These are phyloP conservation scores for Sylvicola fuscatus DNA, from an alignment of 2,888 invertebrate species.

Conservation along the genomic window DNA sequence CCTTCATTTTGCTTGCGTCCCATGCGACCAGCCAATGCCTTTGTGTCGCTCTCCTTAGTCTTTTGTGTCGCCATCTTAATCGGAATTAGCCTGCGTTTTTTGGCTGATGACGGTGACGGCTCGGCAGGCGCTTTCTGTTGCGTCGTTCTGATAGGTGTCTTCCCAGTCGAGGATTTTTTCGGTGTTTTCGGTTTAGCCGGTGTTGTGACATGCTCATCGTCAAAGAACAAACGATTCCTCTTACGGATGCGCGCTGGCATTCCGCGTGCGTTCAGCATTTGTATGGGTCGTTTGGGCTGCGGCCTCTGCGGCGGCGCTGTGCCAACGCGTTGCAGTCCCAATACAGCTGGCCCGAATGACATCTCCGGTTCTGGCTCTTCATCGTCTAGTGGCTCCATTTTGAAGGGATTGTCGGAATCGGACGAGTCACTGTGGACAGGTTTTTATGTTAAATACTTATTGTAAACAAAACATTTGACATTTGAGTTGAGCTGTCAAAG, in stretches of 20 bases:
- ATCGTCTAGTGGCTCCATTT: constrained; percentile 16
- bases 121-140: constrained; percentile 18
- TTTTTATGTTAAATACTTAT: too few relatives aligned
- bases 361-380: constrained; percentile 47
- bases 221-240: constrained; percentile 72
- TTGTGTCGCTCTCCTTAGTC: too few relatives aligned
- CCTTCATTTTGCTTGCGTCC: not conserved
- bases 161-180: constrained; percentile 31
- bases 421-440: too few relatives aligned
- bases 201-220: constrained; percentile 69
- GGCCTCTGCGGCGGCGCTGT: constrained; percentile 52
- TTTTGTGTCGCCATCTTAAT: too few relatives aligned
- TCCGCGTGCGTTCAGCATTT: constrained; percentile 64
- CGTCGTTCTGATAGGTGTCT: constrained; percentile 28
- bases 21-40: not conserved
- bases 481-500: too few relatives aligned
- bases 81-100: constrained; percentile 13
- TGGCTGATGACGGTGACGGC: constrained; percentile 23
- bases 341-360: constrained; percentile 55
- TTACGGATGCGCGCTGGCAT: constrained; percentile 83
- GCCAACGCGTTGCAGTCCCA: constrained; percentile 65
- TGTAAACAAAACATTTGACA: too few relatives aligned
- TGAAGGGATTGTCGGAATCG: constrained; percentile 11
- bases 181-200: constrained; percentile 30
- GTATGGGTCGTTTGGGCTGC: constrained; percentile 46